These are phyloP conservation scores for Lasius fuliginosus DNA, from an alignment of 2,888 invertebrate genomes.

Conservation along the genomic window DNA sequence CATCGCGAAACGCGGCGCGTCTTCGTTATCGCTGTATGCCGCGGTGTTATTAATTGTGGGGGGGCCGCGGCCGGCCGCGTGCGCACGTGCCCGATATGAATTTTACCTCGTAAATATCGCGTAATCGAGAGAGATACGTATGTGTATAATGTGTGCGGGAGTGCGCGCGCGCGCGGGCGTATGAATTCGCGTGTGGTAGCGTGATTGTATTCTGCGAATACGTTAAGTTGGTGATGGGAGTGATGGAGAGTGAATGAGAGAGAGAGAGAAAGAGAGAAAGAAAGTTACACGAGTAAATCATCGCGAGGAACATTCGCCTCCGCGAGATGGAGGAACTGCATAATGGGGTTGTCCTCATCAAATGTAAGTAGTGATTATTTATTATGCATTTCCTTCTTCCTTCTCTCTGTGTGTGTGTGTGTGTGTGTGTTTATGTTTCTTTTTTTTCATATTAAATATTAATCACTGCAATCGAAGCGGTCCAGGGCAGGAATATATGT, in stretches of 20 bases:
- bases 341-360: slow-evolving; percentile 91
- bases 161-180: background rate
- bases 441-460: slow-evolving; percentile 11
- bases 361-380: slow-evolving; percentile 89
- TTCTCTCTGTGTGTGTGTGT: background rate
- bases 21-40: slow-evolving; percentile 65
- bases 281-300: slow-evolving; percentile 37
- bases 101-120: slow-evolving; percentile 58
- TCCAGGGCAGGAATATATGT: background rate
- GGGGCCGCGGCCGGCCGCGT: slow-evolving; percentile 63
- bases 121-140: slow-evolving; percentile 43
- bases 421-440: background rate
- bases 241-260: background rate
- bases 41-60: slow-evolving; percentile 70
- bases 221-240: slow-evolving; percentile 1
- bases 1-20: slow-evolving; percentile 54
- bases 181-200: slow-evolving; percentile 43
- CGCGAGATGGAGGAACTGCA: slow-evolving; percentile 89
- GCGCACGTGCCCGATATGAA: slow-evolving; percentile 52
- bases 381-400: background rate
- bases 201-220: slow-evolving; percentile 39
- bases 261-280: background rate
- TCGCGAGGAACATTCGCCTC: slow-evolving; percentile 67
- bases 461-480: background rate
- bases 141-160: slow-evolving; percentile 38